These are phyloP conservation scores for Benitochromis conjunctus DNA, from an alignment of 2,113 vertebrate species.

Conservation along the genomic window DNA sequence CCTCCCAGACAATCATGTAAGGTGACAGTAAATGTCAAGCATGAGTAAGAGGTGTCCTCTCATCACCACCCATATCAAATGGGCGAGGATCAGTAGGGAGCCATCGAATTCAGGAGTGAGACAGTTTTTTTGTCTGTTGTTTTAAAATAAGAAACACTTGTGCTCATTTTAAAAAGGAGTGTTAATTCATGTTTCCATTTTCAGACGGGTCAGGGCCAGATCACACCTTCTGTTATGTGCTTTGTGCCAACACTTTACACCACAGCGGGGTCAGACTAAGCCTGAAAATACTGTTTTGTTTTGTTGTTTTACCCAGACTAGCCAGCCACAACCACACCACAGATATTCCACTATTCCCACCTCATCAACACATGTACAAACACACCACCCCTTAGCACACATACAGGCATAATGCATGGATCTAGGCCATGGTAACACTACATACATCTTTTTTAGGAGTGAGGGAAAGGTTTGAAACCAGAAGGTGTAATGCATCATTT, in stretches of 20 bases:
- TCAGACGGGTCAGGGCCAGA: slow-evolving; percentile 30
- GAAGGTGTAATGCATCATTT: background rate
- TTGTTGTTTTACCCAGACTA: background rate
- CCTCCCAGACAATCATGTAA: background rate
- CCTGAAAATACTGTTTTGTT: background rate
- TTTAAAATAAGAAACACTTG: background rate
- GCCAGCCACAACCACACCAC: background rate
- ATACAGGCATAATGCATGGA: background rate
- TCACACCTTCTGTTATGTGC: slow-evolving; percentile 22
- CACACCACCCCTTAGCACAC: background rate
- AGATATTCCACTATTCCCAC: background rate
- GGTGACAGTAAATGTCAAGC: slow-evolving; percentile 35
- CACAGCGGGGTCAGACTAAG: background rate
- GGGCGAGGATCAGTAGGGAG: background rate
- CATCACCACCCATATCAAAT: background rate
- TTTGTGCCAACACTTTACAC: background rate
- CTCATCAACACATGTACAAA: background rate
- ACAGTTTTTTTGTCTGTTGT: background rate
- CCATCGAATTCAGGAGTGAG: background rate
- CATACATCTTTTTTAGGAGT: background rate
- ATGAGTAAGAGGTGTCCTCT: background rate
- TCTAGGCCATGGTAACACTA: background rate
- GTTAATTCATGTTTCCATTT: slow-evolving; percentile 19
- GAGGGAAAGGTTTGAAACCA: background rate
- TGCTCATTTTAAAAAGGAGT: background rate